Percentiles rank a stretch among this genome's conserved stretches.
These are phyloP conservation scores for Diaprepes abbreviatus DNA, from an alignment of 2,888 invertebrate species.

Conservation along the genomic window DNA sequence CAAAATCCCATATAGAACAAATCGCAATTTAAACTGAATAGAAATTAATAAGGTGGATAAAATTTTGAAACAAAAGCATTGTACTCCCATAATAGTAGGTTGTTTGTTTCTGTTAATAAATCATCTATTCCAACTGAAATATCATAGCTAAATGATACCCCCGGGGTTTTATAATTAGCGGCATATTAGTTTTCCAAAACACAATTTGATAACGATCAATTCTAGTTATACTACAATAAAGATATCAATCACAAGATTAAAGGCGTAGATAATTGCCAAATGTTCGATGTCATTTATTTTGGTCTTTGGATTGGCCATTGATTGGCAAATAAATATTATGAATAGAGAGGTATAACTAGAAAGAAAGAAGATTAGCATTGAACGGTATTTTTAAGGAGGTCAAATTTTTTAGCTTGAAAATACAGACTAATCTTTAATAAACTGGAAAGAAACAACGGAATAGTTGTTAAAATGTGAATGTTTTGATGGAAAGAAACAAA, in stretches of 20 bases:
- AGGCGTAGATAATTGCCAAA: constrained; percentile 18
- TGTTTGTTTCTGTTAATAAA: neutral
- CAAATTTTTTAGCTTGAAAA: neutral
- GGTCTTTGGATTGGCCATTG: neutral
- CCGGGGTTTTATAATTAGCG: neutral
- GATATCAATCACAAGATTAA: constrained; percentile 25
- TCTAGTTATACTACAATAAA: constrained; percentile 22
- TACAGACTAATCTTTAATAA: too few relatives aligned
- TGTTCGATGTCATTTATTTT: constrained; percentile 15
- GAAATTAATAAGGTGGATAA: neutral
- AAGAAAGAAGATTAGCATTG: neutral
- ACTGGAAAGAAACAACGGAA: too few relatives aligned
- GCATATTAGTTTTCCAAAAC: constrained; percentile 25
- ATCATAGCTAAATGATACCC: neutral
- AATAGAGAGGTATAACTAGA: constrained; percentile 6
- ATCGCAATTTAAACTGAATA: too few relatives aligned
- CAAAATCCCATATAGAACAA: too few relatives aligned
- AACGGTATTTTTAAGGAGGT: neutral
- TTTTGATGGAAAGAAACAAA: too few relatives aligned
- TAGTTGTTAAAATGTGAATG: too few relatives aligned
- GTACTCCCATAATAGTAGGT: too few relatives aligned
- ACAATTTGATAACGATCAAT: constrained; percentile 19
- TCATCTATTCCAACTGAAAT: neutral
- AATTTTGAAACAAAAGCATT: too few relatives aligned
- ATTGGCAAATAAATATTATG: neutral